These are phyloP conservation scores for Triops cancriformis DNA, from an alignment of 1,140 invertebrate species.

Conservation along the genomic window DNA sequence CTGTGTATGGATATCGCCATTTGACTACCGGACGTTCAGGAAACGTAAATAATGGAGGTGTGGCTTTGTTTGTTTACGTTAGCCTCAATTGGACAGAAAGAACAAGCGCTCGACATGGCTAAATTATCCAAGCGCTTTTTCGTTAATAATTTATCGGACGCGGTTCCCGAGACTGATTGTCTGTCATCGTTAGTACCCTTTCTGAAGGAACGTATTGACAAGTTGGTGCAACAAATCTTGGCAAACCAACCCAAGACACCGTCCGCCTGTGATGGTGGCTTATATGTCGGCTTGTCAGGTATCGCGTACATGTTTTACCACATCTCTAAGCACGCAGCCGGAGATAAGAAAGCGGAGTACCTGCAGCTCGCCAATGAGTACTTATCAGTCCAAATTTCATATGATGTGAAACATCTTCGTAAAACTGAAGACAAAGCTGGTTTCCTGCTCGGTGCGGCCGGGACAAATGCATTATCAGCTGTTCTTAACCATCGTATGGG, in stretches of 20 bases:
- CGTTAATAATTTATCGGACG: slow-evolving; percentile 7
- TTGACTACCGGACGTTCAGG: too few relatives aligned
- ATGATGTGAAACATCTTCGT: slow-evolving; percentile 20
- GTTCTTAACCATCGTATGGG: slow-evolving; percentile 34
- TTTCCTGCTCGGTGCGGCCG: slow-evolving; percentile 44
- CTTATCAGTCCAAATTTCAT: neutral
- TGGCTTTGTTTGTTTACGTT: neutral
- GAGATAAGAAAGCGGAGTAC: slow-evolving; percentile 24
- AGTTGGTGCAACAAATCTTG: neutral
- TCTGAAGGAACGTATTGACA: neutral
- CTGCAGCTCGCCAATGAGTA: slow-evolving; percentile 23
- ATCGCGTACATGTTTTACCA: slow-evolving; percentile 44
- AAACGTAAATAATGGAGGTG: neutral
- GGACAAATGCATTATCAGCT: slow-evolving; percentile 40
- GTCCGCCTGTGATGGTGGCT: slow-evolving; percentile 40
- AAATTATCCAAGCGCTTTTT: slow-evolving; percentile 31
- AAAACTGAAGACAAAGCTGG: slow-evolving; percentile 36
- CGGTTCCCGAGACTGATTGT: neutral
- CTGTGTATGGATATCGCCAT: too few relatives aligned
- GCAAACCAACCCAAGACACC: neutral
- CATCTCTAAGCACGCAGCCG: slow-evolving; percentile 34
- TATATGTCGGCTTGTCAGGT: slow-evolving; percentile 45
- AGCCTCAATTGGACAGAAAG: neutral
- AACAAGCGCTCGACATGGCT: slow-evolving; percentile 21
- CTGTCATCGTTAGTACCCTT: neutral